Percentiles rank a stretch among this genome's conserved stretches.
These are phyloP conservation scores for Anguilla rostrata DNA, from an alignment of 2,113 vertebrate species.

Conservation along the genomic window DNA sequence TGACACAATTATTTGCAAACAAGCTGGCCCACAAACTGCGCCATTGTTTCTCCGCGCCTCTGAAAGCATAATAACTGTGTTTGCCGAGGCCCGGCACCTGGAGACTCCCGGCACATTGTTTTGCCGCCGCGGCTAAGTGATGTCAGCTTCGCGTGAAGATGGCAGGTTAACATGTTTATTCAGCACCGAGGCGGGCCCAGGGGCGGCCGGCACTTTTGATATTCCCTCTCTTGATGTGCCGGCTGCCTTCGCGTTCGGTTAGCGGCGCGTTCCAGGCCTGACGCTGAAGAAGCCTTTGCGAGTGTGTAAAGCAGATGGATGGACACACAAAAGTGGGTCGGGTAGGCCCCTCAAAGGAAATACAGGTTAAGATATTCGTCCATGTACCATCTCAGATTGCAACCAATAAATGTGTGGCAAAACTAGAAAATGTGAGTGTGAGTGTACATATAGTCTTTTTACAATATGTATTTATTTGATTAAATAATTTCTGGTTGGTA, in stretches of 20 bases:
- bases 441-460: neutral
- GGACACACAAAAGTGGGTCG: neutral
- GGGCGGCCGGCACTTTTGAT: conserved; percentile 17
- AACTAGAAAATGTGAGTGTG: neutral
- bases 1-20: conserved; percentile 51
- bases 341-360: neutral
- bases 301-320: neutral
- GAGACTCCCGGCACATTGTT: conserved; percentile 41
- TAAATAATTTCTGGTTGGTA: too few species aligned
- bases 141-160: conserved; percentile 31
- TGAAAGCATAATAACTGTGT: conserved; percentile 35
- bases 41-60: conserved; percentile 39
- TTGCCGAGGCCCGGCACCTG: conserved; percentile 35
- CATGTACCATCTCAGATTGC: neutral
- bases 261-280: neutral
- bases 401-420: neutral
- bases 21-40: conserved; percentile 41
- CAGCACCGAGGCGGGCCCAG: conserved; percentile 16
- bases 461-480: too few species aligned
- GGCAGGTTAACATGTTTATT: conserved; percentile 46
- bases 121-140: conserved; percentile 30
- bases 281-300: neutral
- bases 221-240: conserved; percentile 24
- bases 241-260: neutral
- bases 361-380: neutral